Evolutionary conservation across 2,797 vertebrate genomes (phyloP), one percentile per base, ranked within the genome.

Genomic region (Tokudaia muenninki): DNA sequence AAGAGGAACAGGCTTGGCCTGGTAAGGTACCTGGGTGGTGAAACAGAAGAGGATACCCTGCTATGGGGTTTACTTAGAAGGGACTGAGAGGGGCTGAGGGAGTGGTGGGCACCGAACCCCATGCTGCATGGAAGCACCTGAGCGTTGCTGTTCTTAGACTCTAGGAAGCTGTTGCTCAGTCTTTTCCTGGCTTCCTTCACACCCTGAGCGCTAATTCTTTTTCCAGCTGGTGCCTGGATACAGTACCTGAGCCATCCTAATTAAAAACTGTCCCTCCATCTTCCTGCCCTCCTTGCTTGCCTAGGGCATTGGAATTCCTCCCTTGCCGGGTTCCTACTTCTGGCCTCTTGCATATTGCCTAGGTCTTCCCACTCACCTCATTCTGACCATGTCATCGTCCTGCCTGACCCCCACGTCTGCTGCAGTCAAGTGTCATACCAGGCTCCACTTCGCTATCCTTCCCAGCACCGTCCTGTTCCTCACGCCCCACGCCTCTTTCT

Each of bases 201-300:
- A 67, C 90, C 72, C 89, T 80, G 67, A 88, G n/a, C 81, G 78
- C 87, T 88, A 80, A 44, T 47, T 75, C 3, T 1, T 59, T 87
- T 93, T 55, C 72, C 44, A 87, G 82, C 93, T 34, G 1, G 17
- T 94, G 91, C 19, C 88, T 44, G 17, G 86, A 70, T 21, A 24
- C 55, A 16, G 87, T 37, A 70, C 80, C 47, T 82, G 93, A 94
- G 92, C 84, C 41, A 26, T 63, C 55, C 84, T 90, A 3, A 67
- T 87, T 90, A 78, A 72, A 81, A 83, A 37, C 87, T 83, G 0
- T 78, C 34, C 81, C n/a, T 97, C 55, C 65, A 61, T 75, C 78
- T 75, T 52, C 78, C 57, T 47, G 80, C 59, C 63, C 59, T 84
- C n/a, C 6, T 93, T 10, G 67, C 81, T 96, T 84, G 24, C 74